Evolutionary conservation across 2,888 invertebrate genomes (phyloP), one percentile per base, ranked within the genome.

Genomic region (Erpobdella octoculata): DNA sequence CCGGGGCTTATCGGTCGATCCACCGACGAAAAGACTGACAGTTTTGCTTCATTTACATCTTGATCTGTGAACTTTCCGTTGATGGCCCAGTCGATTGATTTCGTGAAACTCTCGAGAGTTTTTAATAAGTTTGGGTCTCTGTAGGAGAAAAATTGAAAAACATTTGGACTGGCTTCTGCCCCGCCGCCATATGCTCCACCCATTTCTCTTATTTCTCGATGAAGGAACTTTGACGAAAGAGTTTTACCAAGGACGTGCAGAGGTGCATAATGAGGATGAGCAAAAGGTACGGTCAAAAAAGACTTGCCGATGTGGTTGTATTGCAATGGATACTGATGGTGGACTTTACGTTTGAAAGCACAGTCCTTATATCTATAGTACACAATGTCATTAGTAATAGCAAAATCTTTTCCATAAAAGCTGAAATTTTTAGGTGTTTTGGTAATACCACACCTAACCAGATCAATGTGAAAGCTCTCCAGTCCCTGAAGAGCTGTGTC

Each of bases 121-220:
- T 88, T 87, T 0, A 87, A 85, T 1, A 90, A 89, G 79, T 92
- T 90, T 0, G 95, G 95, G 85, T 95, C 95, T 73, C 94, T 83
- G 81, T 93, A 95, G 2, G 93, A 93, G 80, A 89, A 95, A 81
- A 90, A 94, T 71, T 87, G 88, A 78, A 95, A 90, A 2, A 89
- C 86, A 0, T 93, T 93, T 75, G 90, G 89, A 0, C 87, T 82
- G 0, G 87, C 86, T 4, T 91, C 79, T 0, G 91, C 91, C 0
- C 94, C 94, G 1, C 91, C 90, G 0, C 94, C 95, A 81, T 95
- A 96, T 0, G 95, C 95, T 0, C 94, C 93, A 74, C 93, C 92
- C 79, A 91, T 91, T 82, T 95, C 95, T 72, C 95, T 86, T 86
- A 86, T 84, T 75, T 92, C 89, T 0, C 91, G 89, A 80, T 92